Base-by-base conservation (phyloP, 2,113 vertebrate species). In the Poeciliopsis retropinna region DNA sequence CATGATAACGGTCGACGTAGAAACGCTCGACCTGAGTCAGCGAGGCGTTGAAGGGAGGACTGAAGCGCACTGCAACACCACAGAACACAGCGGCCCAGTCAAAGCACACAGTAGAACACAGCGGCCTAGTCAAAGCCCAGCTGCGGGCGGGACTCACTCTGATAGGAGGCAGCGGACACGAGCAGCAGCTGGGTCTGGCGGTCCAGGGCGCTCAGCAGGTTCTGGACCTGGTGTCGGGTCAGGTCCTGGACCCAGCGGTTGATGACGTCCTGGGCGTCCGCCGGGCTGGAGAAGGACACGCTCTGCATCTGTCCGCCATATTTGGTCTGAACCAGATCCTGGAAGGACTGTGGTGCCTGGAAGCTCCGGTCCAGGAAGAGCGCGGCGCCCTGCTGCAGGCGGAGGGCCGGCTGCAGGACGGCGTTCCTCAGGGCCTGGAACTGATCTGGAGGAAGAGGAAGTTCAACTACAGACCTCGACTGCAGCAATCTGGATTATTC, bases 1-100 rank as follows among this genome's bases (percentile, higher is more conserved):
- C 91, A 13, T 89, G 94, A 75, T 97, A 97, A 64, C 92, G 95
- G 91, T 96, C 93, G 86, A 97, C 91, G 51, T 92, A 95, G 92
- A 99, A 98, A 3, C 94, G 94, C 70, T 96, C 95, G 0, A 77
- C 89, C 84, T 93, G 90, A 0, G 97, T 97, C 66, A 90, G 75
- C 54, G 73, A 82, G 0, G 89, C 63, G 68, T 97, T 95, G 74
- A 97, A 98, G 9, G 95, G 89, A 0, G 92, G 81, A 31, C 85
- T 83, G 95, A 96, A 97, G n/a, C 88, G 94, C 14, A 93, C 97
- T 98, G 87, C 8, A 51, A 68, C 8, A 63, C 8, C 75, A 1
- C 34, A 37, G 34, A 37, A 12, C 10, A 37, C 34, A 37, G 10
- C 34, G 34, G 34, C 34, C 10, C 12, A 37, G 34, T 37, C 11